Conservation (phyloP, 2,113 vertebrate genomes). For the Cricetomys ansorgei region DNA sequence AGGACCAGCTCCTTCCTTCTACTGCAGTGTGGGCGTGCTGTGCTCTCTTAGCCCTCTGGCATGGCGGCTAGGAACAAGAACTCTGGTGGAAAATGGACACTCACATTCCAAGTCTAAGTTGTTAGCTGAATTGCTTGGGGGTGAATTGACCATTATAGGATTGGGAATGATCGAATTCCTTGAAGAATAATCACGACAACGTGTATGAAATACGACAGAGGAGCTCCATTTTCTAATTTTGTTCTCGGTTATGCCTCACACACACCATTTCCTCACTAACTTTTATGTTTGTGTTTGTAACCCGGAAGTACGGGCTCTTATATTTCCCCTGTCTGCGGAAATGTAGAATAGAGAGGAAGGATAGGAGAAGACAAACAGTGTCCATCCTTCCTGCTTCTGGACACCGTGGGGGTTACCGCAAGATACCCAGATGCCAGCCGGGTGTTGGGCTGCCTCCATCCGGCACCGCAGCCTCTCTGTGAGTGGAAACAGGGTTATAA, state of each 20-base stretch:
- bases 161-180: background rate
- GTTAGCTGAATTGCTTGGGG: background rate
- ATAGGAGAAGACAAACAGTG: background rate
- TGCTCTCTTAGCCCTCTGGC: fast-evolving
- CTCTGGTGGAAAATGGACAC: fast-evolving
- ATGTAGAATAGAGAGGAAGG: background rate
- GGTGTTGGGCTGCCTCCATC: background rate
- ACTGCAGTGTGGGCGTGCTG: fast-evolving
- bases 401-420: background rate
- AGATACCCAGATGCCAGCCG: too few relatives aligned
- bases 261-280: background rate
- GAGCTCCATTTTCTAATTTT: background rate
- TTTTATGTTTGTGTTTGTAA: background rate
- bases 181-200: background rate
- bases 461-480: background rate
- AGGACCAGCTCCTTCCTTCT: background rate
- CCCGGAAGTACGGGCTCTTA: background rate
- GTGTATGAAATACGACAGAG: background rate
- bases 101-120: background rate
- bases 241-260: background rate
- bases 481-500: background rate
- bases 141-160: background rate
- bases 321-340: background rate
- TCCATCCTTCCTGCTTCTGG: fast-evolving
- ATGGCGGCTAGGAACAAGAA: background rate